phyloP scores from a whole-genome alignment of 53 echinoderm and acorn worm genomes.

The Crossaster papposus region DNA sequence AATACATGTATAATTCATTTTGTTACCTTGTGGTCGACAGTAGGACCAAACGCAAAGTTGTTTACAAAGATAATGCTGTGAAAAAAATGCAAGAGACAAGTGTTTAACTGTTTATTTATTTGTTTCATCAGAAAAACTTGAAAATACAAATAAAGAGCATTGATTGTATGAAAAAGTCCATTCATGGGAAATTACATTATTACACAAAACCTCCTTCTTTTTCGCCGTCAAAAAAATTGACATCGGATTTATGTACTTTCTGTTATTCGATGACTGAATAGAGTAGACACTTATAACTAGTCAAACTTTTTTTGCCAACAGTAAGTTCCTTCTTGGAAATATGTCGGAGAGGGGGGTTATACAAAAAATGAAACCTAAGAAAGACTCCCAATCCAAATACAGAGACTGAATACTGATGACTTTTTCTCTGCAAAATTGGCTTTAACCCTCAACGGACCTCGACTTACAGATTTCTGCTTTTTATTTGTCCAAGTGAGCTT shows the following conservation, averaged over 20 bases:
- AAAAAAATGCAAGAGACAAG: not conserved
- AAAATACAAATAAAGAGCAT: not conserved
- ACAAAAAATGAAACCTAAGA: not conserved
- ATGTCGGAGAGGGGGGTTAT: not conserved
- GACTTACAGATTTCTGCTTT: not conserved
- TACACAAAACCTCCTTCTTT: not conserved
- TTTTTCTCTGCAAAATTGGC: no score
- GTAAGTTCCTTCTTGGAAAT: not conserved
- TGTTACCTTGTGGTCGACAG: constrained; percentile 91
- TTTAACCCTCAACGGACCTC: not conserved
- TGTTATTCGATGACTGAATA: no score
- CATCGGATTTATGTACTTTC: no score
- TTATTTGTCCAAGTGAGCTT: not conserved
- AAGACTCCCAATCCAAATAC: not conserved
- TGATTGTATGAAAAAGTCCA: not conserved
- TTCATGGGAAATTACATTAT: not conserved
- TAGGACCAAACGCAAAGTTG: constrained; percentile 98
- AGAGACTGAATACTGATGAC: no score
- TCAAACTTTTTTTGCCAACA: no score
- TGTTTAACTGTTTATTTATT: no score
- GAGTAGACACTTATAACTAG: no score
- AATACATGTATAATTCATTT: not conserved
- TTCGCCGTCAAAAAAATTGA: no score
- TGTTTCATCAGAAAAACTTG: no score
- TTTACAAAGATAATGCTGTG: constrained; percentile 95